A percentile compares a stretch with the other conserved stretches of the same genome.
Conservation (phyloP, 1,140 invertebrate species). For the Drosophila chauvacae region DNA sequence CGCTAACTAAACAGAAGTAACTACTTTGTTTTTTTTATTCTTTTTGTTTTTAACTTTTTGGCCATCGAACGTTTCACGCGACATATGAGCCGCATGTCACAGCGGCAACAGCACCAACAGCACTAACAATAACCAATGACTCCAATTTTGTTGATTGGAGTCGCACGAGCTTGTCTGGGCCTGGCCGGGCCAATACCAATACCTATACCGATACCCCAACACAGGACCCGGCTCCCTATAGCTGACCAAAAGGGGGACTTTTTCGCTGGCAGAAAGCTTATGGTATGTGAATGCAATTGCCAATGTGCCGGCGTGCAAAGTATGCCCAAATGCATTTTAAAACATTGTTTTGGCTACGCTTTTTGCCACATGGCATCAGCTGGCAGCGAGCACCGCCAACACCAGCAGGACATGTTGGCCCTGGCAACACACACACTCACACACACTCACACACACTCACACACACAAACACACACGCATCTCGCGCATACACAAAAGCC, state of each 20-base stretch:
- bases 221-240: background rate
- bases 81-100: conserved; percentile 63
- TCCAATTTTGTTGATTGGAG: conserved; percentile 79
- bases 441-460: conserved; percentile 16
- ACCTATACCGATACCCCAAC: background rate
- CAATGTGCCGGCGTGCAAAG: conserved; percentile 71
- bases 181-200: conserved; percentile 14
- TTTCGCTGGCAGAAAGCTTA: conserved; percentile 61
- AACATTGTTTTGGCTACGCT: conserved; percentile 75
- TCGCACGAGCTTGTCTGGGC: conserved; percentile 37
- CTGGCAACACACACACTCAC: conserved; percentile 55
- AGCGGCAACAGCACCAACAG: conserved; percentile 23
- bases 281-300: conserved; percentile 61
- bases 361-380: conserved; percentile 61
- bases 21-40: conserved; percentile 6
- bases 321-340: conserved; percentile 80
- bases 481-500: conserved; percentile 58
- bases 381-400: conserved; percentile 16
- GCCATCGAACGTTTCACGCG: conserved; percentile 25
- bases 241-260: conserved; percentile 16
- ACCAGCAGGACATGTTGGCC: conserved; percentile 5
- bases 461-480: background rate
- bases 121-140: conserved; percentile 62
- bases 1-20: conserved; percentile 48
- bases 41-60: conserved; percentile 18